A percentile compares a stretch with the other conserved stretches of the same genome.
These are phyloP conservation scores for Micrasema longulum DNA, from an alignment of 1,140 invertebrate species.

Conservation along the genomic window DNA sequence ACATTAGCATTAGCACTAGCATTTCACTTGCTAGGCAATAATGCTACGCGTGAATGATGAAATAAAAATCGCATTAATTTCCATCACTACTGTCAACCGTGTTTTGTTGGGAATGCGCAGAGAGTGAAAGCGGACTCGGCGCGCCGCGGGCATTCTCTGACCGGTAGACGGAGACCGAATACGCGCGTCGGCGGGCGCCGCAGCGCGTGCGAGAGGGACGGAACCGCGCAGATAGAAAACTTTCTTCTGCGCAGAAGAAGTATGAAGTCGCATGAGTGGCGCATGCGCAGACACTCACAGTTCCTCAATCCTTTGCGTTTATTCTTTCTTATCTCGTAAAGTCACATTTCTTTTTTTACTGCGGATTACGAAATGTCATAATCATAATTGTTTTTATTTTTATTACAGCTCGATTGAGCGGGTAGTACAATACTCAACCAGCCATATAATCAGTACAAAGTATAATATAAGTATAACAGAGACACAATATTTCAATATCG, in stretches of 20 bases:
- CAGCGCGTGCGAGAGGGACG: neutral
- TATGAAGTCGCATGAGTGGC: constrained; percentile 13
- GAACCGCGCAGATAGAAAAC: neutral
- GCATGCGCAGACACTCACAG: constrained; percentile 6
- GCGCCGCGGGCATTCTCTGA: constrained; percentile 11
- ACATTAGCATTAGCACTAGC: too few relatives aligned
- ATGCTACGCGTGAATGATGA: too few relatives aligned
- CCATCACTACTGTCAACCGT: constrained; percentile 15
- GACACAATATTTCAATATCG: too few relatives aligned
- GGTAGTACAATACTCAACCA: too few relatives aligned
- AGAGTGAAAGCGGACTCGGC: constrained; percentile 24
- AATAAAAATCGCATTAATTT: neutral
- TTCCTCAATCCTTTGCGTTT: neutral
- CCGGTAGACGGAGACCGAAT: neutral
- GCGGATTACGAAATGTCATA: neutral
- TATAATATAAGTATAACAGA: too few relatives aligned
- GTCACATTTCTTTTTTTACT: neutral
- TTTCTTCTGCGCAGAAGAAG: constrained; percentile 30
- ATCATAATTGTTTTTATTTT: too few relatives aligned
- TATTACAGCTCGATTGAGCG: too few relatives aligned
- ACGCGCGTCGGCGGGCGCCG: neutral
- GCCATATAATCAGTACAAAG: too few relatives aligned
- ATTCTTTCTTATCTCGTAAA: neutral
- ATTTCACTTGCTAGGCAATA: too few relatives aligned
- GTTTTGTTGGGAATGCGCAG: constrained; percentile 15